A percentile compares a stretch with the other conserved stretches of the same genome.
Evolutionary conservation across 2,113 vertebrate genomes (phyloP).

Genomic region (Chloroceryle aenea): DNA sequence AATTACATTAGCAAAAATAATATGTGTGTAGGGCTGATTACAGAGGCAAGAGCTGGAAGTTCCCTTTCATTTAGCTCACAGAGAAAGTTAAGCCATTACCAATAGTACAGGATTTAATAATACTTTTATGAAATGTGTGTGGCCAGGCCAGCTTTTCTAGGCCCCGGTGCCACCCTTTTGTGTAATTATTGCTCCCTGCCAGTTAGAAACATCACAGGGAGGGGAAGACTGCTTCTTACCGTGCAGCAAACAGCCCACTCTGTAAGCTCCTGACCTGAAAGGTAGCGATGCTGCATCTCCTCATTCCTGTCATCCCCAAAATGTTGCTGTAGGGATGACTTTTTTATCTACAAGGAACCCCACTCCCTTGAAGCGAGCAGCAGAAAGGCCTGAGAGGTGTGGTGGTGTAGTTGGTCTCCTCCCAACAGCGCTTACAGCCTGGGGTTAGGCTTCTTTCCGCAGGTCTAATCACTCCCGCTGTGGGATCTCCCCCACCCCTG

Average conservation of each 20-base stretch:
- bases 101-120: accelerated
- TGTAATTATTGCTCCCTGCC: not conserved
- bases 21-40: accelerated
- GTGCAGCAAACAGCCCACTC: not conserved
- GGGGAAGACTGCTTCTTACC: not conserved
- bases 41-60: not conserved
- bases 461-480: not conserved
- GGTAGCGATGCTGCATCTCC: not conserved
- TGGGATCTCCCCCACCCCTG: not conserved
- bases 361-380: not conserved
- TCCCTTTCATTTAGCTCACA: not conserved
- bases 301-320: not conserved
- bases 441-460: not conserved
- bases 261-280: not conserved
- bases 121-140: accelerated
- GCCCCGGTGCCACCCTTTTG: not conserved
- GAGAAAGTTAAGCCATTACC: too few relatives aligned
- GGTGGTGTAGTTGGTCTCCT: not conserved
- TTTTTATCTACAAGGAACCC: not conserved
- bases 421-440: not conserved
- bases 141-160: not conserved
- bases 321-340: not conserved
- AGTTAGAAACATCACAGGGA: not conserved
- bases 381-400: not conserved
- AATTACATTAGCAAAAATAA: not conserved